These are phyloP conservation scores for Rhopalosiphum padi DNA, from an alignment of 1,140 invertebrate species.

Conservation along the genomic window DNA sequence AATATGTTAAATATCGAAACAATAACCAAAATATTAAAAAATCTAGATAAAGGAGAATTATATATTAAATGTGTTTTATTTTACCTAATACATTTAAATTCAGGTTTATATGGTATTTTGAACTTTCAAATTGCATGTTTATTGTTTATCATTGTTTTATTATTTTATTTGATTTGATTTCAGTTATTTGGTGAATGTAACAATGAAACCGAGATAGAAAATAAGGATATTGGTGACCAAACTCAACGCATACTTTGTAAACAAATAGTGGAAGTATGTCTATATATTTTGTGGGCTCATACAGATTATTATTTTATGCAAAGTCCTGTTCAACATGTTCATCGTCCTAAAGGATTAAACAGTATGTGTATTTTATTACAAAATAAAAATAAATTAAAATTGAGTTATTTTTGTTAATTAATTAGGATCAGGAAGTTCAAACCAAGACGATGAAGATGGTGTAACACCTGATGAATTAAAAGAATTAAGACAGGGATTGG, in stretches of 20 bases:
- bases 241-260: slow-evolving; percentile 42
- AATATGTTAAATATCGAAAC: no score
- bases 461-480: slow-evolving; percentile 53
- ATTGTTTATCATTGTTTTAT: no score
- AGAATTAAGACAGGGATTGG: slow-evolving; percentile 50
- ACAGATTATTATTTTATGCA: slow-evolving; percentile 55
- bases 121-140: no score
- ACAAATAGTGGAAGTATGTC: slow-evolving; percentile 50
- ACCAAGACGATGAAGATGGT: slow-evolving; percentile 32
- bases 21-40: no score
- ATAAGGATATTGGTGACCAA: slow-evolving; percentile 30
- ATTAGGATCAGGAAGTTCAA: slow-evolving; percentile 32
- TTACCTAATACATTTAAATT: no score
- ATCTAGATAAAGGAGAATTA: no score
- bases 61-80: no score
- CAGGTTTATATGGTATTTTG: no score
- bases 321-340: slow-evolving; percentile 39
- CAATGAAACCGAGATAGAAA: not conserved
- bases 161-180: not conserved
- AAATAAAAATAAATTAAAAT: not conserved
- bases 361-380: slow-evolving; percentile 6
- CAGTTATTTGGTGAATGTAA: slow-evolving; percentile 48
- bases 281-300: slow-evolving; percentile 52
- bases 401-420: not conserved
- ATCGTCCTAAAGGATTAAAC: slow-evolving; percentile 45